Conservation (phyloP, 1,140 invertebrate genomes). For the Nomia melanderi region DNA sequence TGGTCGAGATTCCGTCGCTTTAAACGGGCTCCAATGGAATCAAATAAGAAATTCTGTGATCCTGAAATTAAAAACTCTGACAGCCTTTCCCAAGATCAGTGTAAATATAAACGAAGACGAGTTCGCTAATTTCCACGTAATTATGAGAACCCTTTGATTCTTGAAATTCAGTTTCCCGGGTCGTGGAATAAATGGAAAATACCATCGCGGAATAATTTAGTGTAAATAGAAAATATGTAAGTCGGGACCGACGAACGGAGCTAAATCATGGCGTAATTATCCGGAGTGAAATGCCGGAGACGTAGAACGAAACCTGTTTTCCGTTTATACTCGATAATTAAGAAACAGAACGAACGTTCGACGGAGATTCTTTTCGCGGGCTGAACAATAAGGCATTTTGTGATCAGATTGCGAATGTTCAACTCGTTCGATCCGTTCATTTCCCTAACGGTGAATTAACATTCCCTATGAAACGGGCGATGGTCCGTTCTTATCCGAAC, state of each 20-base stretch:
- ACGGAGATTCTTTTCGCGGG: no score
- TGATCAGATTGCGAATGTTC: background rate
- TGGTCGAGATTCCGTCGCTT: background rate
- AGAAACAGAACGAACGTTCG: no score
- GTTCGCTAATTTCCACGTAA: background rate
- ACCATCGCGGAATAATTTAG: background rate
- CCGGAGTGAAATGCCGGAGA: background rate
- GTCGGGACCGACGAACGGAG: background rate
- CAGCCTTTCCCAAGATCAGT: background rate
- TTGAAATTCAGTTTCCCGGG: slow-evolving; percentile 14
- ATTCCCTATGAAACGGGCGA: slow-evolving; percentile 3
- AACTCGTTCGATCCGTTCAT: background rate
- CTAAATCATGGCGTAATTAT: background rate
- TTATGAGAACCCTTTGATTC: background rate
- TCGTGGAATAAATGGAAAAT: background rate
- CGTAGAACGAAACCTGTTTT: background rate
- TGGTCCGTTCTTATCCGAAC: background rate
- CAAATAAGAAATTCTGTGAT: slow-evolving; percentile 20
- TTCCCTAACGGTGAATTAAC: slow-evolving; percentile 14
- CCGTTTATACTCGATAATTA: no score
- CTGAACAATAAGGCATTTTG: background rate
- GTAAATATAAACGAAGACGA: background rate
- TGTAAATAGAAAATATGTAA: background rate
- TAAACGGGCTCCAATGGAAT: background rate
- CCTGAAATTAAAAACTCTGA: slow-evolving; percentile 10